These are phyloP conservation scores for Lophotis ruficrista DNA, from an alignment of 2,113 vertebrate species.

Conservation along the genomic window DNA sequence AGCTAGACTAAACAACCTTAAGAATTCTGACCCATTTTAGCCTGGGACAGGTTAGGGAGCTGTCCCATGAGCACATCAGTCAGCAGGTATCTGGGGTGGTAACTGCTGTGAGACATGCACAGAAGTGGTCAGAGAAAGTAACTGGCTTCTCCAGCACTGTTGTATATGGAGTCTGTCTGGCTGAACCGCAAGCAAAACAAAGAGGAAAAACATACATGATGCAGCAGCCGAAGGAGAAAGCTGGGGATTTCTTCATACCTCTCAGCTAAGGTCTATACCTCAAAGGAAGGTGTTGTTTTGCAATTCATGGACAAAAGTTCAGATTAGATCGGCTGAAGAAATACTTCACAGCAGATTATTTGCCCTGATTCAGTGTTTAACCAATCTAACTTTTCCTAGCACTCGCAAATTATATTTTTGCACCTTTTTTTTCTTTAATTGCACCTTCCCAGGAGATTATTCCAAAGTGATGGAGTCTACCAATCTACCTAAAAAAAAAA, in stretches of 20 bases:
- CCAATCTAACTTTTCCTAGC: background rate
- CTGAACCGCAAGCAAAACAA: background rate
- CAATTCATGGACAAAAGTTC: background rate
- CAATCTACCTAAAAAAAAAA: too few relatives aligned
- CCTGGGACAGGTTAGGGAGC: background rate
- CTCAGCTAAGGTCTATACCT: background rate
- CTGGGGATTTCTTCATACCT: background rate
- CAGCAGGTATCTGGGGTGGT: background rate
- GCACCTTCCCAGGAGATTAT: too few relatives aligned
- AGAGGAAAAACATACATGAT: background rate
- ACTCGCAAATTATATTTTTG: background rate
- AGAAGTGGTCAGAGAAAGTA: background rate
- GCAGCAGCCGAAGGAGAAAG: background rate
- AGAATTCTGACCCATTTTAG: background rate
- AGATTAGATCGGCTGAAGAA: background rate
- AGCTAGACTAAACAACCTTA: background rate
- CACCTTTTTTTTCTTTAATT: too few relatives aligned
- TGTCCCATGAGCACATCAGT: background rate
- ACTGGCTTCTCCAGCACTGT: background rate
- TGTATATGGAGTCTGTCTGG: background rate
- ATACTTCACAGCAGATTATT: background rate
- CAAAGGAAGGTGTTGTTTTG: background rate
- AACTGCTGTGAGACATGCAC: background rate
- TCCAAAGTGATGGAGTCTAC: too few relatives aligned
- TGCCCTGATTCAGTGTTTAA: background rate